Evolutionary conservation across 2,888 invertebrate genomes (phyloP), one percentile per base, ranked within the genome.

Genomic region (Gonocerus acuteangulatus): DNA sequence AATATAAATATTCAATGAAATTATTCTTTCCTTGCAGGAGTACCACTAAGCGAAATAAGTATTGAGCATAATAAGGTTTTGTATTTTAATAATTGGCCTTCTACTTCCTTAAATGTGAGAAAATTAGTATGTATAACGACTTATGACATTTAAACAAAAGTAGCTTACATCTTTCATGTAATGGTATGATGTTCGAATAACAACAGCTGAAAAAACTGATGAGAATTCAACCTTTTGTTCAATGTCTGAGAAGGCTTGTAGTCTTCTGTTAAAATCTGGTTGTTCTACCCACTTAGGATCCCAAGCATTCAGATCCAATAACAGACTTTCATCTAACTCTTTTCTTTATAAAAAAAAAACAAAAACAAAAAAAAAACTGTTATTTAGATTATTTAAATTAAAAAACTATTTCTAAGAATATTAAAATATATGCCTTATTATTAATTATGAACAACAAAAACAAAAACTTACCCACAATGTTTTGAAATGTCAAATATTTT

Each of bases 241-340:
- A 42, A 93, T 82, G 68, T 78, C 75, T 69, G 82, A 83, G 69
- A 91, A 90, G 0, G 88, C 88, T 58, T 86, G 83, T 19, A 95
- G 77, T 68, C 96, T 80, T 68, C 80, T 80, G 64, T 88, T 84
- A 70, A 89, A 94, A 75, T 96, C 93, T 0, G 95, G 94, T 72
- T 96, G 95, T 69, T 95, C 95, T n/a, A 95, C 80, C 84, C 89
- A 89, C 66, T 85, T 82, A 47, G 81, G 80, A 74, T 95, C 89
- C 80, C 85, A 94, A 0, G 95, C 85, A 74, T 96, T 96, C 69
- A 95, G 79, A 72, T 69, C 69, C 15, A 65, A 63, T 6, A 70
- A 23, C 19, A 69, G 59, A 45, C 66, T 60, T 34, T 57, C 65
- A 48, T 69, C 66, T 4, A 69, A 45, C 4, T 60, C 62, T 7